Conservation (phyloP, 2,797 vertebrate genomes). For the Synanceia verrucosa region DNA sequence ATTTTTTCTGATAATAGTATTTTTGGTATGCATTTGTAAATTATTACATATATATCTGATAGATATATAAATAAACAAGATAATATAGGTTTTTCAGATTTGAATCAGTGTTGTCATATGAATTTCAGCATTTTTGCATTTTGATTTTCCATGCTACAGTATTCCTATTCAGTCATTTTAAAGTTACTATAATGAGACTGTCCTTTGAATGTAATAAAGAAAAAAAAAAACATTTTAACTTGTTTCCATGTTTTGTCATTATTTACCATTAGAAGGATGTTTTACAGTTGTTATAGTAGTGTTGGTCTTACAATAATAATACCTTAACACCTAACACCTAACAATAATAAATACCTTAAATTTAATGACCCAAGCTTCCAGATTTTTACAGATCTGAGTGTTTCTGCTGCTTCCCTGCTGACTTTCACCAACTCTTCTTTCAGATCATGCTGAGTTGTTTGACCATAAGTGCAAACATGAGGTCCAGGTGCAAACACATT, state of each 20-base stretch:
- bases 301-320: no score
- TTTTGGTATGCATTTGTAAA: not conserved
- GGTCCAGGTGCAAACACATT: conserved; percentile 70
- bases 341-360: no score
- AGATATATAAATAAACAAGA: not conserved
- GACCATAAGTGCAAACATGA: conserved; percentile 36
- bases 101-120: not conserved
- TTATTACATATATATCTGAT: no score
- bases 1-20: not conserved
- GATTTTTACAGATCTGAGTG: no score
- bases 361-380: no score
- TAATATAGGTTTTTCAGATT: not conserved
- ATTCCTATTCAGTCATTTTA: not conserved
- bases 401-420: not conserved
- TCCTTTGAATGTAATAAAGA: conserved; percentile 15
- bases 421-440: conserved; percentile 26
- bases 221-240: conserved; percentile 6
- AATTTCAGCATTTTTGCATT: conserved; percentile 5
- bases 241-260: not conserved
- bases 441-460: conserved; percentile 1
- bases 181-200: conserved; percentile 7
- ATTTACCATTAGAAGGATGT: not conserved
- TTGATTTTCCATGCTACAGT: conserved; percentile 7
- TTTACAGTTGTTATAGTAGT: not conserved
- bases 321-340: no score